Evolutionary conservation across 2,888 invertebrate genomes (phyloP).

Genomic region (Drosophila silvestris): DNA sequence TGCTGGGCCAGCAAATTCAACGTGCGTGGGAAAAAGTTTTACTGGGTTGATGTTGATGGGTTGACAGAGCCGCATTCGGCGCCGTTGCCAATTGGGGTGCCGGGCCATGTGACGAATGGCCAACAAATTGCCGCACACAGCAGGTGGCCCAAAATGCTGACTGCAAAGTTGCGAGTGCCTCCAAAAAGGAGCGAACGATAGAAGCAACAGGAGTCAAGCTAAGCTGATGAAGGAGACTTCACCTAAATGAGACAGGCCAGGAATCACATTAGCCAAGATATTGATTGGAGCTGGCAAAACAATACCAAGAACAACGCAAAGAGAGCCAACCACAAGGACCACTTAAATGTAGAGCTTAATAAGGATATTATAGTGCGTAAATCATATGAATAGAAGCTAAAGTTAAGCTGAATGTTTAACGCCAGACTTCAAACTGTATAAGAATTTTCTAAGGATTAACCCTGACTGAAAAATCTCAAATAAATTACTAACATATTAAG

Average conservation of each 20-base stretch:
- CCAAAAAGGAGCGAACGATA: constrained; percentile 30
- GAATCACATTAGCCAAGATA: constrained; percentile 5
- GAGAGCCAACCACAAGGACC: not conserved
- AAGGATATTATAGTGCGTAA: not conserved
- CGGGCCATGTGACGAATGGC: constrained; percentile 45
- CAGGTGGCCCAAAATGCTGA: constrained; percentile 48
- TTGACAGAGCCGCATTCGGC: constrained; percentile 48
- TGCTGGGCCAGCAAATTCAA: constrained; percentile 52
- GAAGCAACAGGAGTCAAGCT: constrained; percentile 45
- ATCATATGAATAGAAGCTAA: not conserved
- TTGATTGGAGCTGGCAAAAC: constrained; percentile 29
- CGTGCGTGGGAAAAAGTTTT: constrained; percentile 73
- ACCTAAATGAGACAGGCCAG: constrained; percentile 45
- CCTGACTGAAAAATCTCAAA: not conserved
- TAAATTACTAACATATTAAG: not conserved
- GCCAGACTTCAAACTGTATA: not conserved
- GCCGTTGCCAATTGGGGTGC: constrained; percentile 46
- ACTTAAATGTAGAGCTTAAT: not conserved
- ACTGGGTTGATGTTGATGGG: constrained; percentile 41
- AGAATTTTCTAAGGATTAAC: not conserved
- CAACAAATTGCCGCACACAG: constrained; percentile 60
- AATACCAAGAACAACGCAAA: not conserved
- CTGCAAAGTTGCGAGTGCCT: not conserved
- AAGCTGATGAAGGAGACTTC: constrained; percentile 40
- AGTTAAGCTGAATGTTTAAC: not conserved